phyloP scores from a whole-genome alignment of 2,888 invertebrate species.

The Mesorhabditis belari region DNA sequence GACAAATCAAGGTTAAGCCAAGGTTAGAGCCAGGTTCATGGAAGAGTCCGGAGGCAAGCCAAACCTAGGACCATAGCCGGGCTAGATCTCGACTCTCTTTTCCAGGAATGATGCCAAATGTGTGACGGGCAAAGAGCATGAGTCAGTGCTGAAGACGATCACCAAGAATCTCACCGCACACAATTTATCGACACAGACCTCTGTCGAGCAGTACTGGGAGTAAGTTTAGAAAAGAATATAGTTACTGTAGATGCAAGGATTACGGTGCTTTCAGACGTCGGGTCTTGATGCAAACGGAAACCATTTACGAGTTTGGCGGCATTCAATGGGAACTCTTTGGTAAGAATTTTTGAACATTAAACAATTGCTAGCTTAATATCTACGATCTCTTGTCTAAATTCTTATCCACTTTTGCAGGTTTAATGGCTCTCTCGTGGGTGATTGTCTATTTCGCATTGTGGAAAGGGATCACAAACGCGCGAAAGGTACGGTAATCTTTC shows the following conservation, averaged over 20 bases:
- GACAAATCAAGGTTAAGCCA: too few relatives aligned
- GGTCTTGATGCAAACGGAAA: conserved; percentile 45
- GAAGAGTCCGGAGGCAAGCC: too few relatives aligned
- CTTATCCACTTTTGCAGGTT: not conserved
- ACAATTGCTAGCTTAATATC: too few relatives aligned
- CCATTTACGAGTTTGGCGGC: conserved; percentile 47
- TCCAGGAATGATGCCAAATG: conserved; percentile 30
- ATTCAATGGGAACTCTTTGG: conserved; percentile 52
- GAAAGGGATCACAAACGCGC: conserved; percentile 53
- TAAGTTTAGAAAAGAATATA: too few relatives aligned
- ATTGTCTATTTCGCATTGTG: conserved; percentile 52
- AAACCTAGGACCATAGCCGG: too few relatives aligned
- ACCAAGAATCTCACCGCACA: too few relatives aligned
- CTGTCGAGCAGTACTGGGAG: conserved; percentile 54
- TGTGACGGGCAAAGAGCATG: conserved; percentile 36
- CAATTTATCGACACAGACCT: conserved; percentile 49
- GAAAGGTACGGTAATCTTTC: conserved; percentile 34
- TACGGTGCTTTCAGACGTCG: conserved; percentile 35
- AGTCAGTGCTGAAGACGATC: conserved; percentile 16
- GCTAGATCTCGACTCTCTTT: too few relatives aligned
- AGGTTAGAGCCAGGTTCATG: too few relatives aligned
- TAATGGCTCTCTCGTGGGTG: conserved; percentile 49
- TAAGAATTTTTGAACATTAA: too few relatives aligned
- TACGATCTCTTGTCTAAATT: too few relatives aligned
- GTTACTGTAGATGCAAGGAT: too few relatives aligned